These are phyloP conservation scores for Vicugna pacos DNA, from an alignment of 2,113 vertebrate genomes.

Conservation along the genomic window DNA sequence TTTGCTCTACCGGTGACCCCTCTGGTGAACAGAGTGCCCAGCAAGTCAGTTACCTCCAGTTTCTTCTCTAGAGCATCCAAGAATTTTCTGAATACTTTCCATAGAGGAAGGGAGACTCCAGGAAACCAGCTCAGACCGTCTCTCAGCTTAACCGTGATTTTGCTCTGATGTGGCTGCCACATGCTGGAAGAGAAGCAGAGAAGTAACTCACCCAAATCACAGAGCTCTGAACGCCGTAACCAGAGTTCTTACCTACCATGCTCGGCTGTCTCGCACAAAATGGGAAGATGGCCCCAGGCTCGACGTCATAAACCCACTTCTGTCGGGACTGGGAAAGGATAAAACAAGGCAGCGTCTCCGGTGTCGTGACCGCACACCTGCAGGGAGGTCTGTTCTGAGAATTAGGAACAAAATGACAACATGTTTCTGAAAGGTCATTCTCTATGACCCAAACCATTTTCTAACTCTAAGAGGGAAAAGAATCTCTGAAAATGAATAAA, in stretches of 20 bases:
- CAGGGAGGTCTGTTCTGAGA: background rate
- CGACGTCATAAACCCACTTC: background rate
- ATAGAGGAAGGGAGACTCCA: background rate
- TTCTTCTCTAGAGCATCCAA: constrained; percentile 16
- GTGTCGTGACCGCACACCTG: background rate
- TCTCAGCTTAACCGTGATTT: background rate
- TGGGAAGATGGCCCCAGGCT: background rate
- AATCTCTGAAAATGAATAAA: constrained; percentile 45
- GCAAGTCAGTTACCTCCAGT: background rate
- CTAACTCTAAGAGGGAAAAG: constrained; percentile 42
- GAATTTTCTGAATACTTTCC: background rate
- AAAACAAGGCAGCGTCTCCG: background rate
- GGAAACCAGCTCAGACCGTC: background rate
- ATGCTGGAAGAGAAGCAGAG: background rate
- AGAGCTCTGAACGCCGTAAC: background rate
- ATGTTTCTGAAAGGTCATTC: constrained; percentile 45
- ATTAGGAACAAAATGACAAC: constrained; percentile 54
- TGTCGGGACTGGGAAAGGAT: background rate
- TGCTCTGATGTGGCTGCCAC: background rate
- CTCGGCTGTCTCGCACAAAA: background rate
- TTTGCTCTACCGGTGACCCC: background rate
- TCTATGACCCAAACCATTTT: constrained; percentile 45
- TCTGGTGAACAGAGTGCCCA: background rate
- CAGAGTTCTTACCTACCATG: background rate
- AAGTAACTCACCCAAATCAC: background rate